Conservation (phyloP, 2,888 invertebrate genomes). For the Chrysolina oricalcia region DNA sequence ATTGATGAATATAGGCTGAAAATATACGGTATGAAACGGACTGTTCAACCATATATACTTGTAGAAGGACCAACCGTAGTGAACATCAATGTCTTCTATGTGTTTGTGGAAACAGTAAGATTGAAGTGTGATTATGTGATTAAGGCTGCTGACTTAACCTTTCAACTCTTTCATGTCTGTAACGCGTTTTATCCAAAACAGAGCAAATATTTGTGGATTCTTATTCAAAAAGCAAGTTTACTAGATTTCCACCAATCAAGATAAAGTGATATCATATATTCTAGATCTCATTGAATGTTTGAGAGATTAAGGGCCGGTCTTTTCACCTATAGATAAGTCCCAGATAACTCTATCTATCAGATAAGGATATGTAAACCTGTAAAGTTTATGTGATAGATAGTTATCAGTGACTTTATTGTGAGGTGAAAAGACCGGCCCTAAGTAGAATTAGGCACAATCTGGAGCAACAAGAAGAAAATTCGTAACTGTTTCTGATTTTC, state of each 20-base stretch:
- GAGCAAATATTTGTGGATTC: slow-evolving; percentile 33
- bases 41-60: slow-evolving; percentile 39
- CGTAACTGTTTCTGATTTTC: not conserved
- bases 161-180: slow-evolving; percentile 25
- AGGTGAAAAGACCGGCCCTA: too few relatives aligned
- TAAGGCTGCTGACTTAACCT: slow-evolving; percentile 34
- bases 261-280: slow-evolving; percentile 36
- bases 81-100: slow-evolving; percentile 33
- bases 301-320: not conserved
- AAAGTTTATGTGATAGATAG: too few relatives aligned
- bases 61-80: slow-evolving; percentile 36
- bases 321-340: too few relatives aligned
- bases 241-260: slow-evolving; percentile 32
- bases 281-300: slow-evolving; percentile 30
- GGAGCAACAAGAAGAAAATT: not conserved
- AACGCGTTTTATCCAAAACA: slow-evolving; percentile 32
- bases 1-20: slow-evolving; percentile 9
- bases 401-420: too few relatives aligned
- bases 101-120: slow-evolving; percentile 36
- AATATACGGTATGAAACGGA: slow-evolving; percentile 26
- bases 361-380: too few relatives aligned
- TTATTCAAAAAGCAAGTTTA: slow-evolving; percentile 43
- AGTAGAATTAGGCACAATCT: slow-evolving; percentile 1
- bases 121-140: slow-evolving; percentile 27
- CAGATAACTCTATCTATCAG: too few relatives aligned